These are phyloP conservation scores for Synergus itoensis DNA, from an alignment of 2,888 invertebrate species.

Conservation along the genomic window DNA sequence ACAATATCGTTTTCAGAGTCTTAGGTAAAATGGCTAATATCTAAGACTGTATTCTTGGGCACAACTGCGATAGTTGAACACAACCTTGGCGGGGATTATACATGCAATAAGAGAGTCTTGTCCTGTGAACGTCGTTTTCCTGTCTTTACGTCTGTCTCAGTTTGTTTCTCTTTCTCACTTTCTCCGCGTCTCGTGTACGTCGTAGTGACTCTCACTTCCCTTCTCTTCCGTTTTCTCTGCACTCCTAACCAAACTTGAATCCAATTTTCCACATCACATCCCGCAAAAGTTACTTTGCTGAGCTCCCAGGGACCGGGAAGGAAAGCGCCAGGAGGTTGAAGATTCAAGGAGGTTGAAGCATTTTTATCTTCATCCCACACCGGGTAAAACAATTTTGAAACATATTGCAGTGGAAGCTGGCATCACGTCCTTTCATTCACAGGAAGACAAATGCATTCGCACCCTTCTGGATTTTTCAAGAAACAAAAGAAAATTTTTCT, in stretches of 20 bases:
- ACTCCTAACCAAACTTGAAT: slow-evolving; percentile 70
- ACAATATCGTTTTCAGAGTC: neutral
- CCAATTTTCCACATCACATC: slow-evolving; percentile 74
- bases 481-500: neutral
- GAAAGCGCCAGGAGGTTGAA: slow-evolving; percentile 46
- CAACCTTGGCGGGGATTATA: slow-evolving; percentile 18
- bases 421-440: slow-evolving; percentile 52
- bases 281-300: slow-evolving; percentile 72
- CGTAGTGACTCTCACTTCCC: neutral
- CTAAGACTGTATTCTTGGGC: neutral
- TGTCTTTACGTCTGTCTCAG: slow-evolving; percentile 25
- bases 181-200: slow-evolving; percentile 33
- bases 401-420: slow-evolving; percentile 67
- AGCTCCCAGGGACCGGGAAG: slow-evolving; percentile 45
- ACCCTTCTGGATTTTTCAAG: slow-evolving; percentile 5
- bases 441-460: slow-evolving; percentile 67
- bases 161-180: slow-evolving; percentile 43
- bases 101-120: slow-evolving; percentile 33
- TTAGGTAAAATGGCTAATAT: slow-evolving; percentile 14
- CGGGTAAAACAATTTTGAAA: slow-evolving; percentile 72
- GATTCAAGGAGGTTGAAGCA: slow-evolving; percentile 53
- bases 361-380: slow-evolving; percentile 62
- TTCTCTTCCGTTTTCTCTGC: slow-evolving; percentile 44
- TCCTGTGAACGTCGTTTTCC: slow-evolving; percentile 35
- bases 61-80: slow-evolving; percentile 32